Percentiles rank a stretch among this genome's conserved stretches.
phyloP scores from a whole-genome alignment of 2,797 vertebrate species.

The Hipposideros larvatus region DNA sequence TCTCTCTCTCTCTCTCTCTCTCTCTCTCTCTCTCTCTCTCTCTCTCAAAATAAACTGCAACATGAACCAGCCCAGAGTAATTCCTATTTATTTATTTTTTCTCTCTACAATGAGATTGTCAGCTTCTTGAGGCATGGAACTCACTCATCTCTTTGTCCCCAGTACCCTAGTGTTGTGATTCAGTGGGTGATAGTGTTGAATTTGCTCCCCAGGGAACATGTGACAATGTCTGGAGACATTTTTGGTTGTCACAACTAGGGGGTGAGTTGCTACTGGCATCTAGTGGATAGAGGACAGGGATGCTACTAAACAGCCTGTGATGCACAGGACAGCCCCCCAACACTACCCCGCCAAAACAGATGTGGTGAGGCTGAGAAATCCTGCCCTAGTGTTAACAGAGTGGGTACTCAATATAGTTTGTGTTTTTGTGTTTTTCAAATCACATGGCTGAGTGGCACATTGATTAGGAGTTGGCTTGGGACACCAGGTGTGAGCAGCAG shows the following conservation, averaged over 20 bases:
- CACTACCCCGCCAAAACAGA: no score
- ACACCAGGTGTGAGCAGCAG: no score
- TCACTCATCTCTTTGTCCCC: neutral
- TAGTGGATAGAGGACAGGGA: neutral
- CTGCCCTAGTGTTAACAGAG: accelerated
- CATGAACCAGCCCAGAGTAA: neutral
- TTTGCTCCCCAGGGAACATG: neutral
- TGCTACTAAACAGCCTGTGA: accelerated
- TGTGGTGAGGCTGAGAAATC: neutral
- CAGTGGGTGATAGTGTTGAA: neutral
- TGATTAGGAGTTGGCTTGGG: no score
- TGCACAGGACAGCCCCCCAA: no score
- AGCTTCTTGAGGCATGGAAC: no score
- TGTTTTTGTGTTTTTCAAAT: neutral
- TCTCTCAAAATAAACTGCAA: neutral
- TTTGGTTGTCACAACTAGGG: neutral
- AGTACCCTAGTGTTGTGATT: neutral
- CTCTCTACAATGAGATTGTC: neutral
- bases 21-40: no score
- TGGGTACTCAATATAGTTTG: neutral
- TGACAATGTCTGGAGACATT: neutral
- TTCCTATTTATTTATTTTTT: neutral
- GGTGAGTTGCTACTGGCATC: accelerated
- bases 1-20: no score
- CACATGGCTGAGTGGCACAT: no score